Base-by-base conservation (phyloP, 2,113 vertebrate species). In the Oxygymnocypris stewartii region DNA sequence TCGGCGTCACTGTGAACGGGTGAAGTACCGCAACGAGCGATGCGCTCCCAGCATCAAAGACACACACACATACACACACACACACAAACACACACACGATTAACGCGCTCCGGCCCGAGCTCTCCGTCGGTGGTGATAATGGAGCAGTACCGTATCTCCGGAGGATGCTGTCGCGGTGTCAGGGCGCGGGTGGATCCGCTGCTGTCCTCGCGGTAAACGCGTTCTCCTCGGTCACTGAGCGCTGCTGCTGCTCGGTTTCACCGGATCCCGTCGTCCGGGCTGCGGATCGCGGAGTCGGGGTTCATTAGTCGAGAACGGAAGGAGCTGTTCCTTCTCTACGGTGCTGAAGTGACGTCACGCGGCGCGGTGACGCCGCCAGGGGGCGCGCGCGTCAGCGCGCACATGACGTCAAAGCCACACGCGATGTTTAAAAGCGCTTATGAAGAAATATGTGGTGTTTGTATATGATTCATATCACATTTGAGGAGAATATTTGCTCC, bases 331-430 rank as follows among this genome's bases (percentile, higher is more conserved):
- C 92, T 92, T 88, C 91, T 92, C 91, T 91, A 92, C 78, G 92
- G 94, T 94, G 94, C 94, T 95, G 93, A 94, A 95, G 92, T 94
- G 93, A 95, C 94, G 94, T 94, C 93, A 95, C 93, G 90, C 89
- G 91, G 82, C 88, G 84, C 91, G 74, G 75, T 80, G 79, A 61
- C 88, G 67, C 31, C 93, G 42, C 85, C 0, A 92, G 92, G 90
- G 91, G 93, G 93, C 94, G 93, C 92, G 91, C 44, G 51, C 54
- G 35, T 3, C 9, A 67, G n/a, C 44, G n/a, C 42, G 42, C 31
- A 11, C 63, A 82, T 84, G 82, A 84, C 12, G 82, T 84, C 82
- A 84, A 74, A 74, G 49, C 47, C 31, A 2, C 35, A 71, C 4
- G n/a, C 37, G 69, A 31, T 4, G 18, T 40, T 73, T 20, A 20